Percentiles rank a stretch among this genome's conserved stretches.
Evolutionary conservation across 2,888 invertebrate genomes (phyloP).

Genomic region (Mellilla xanthometata): DNA sequence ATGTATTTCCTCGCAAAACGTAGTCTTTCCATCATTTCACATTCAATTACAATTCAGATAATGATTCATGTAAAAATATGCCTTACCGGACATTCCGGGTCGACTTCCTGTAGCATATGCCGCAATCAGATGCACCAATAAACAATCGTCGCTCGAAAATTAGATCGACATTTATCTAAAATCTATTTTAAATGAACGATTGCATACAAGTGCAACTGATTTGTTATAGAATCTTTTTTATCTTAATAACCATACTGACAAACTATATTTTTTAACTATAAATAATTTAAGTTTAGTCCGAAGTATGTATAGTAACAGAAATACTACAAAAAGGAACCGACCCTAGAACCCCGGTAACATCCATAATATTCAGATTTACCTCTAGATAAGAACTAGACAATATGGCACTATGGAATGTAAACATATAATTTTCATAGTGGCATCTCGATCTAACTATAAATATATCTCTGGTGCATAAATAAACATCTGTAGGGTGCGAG

Average conservation of each 20-base stretch:
- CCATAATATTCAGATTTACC: slow-evolving; percentile 4
- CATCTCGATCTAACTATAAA: slow-evolving; percentile 38
- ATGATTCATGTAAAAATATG: slow-evolving; percentile 6
- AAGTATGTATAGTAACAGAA: neutral
- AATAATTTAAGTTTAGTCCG: too few relatives aligned
- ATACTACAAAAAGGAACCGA: slow-evolving; percentile 17
- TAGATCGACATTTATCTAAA: too few relatives aligned
- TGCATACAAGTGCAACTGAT: too few relatives aligned
- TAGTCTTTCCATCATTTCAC: too few relatives aligned
- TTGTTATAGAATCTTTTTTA: too few relatives aligned
- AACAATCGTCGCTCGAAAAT: too few relatives aligned
- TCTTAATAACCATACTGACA: too few relatives aligned
- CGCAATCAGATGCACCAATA: too few relatives aligned
- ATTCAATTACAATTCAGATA: too few relatives aligned
- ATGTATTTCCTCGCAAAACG: too few relatives aligned
- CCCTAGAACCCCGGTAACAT: slow-evolving; percentile 1
- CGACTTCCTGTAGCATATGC: slow-evolving; percentile 1
- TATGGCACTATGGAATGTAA: slow-evolving; percentile 73
- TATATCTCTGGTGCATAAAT: slow-evolving; percentile 32
- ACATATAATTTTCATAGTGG: slow-evolving; percentile 76
- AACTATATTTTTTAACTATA: too few relatives aligned
- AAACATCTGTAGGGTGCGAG: slow-evolving; percentile 18
- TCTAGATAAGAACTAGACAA: slow-evolving; percentile 40
- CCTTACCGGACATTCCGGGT: neutral
- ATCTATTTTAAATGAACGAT: too few relatives aligned